Evolutionary conservation across 1,140 invertebrate species (phyloP).

Genomic region (Musca domestica): DNA sequence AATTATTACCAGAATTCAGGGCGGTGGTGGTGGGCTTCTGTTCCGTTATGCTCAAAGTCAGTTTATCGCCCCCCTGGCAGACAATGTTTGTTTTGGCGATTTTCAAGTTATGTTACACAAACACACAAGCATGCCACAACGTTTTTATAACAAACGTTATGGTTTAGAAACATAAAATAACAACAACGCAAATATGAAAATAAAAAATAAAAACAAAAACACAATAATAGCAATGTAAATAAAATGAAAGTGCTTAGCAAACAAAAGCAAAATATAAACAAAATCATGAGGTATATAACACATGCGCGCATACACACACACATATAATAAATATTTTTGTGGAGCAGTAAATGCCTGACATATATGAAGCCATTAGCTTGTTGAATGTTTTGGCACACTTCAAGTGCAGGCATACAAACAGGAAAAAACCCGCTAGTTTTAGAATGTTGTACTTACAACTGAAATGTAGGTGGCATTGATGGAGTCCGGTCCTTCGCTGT

Average conservation of each 20-base stretch:
- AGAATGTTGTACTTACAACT: conserved; percentile 63
- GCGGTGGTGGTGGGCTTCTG: conserved; percentile 40
- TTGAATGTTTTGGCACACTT: neutral
- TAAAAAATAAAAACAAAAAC: conserved; percentile 25
- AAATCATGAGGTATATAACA: neutral
- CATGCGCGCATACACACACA: neutral
- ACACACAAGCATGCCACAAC: neutral
- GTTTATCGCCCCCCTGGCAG: conserved; percentile 68
- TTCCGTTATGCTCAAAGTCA: conserved; percentile 65
- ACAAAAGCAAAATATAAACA: conserved; percentile 5
- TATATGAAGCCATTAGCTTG: conserved; percentile 9
- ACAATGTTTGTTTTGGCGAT: neutral
- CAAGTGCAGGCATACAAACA: neutral
- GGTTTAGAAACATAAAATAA: neutral
- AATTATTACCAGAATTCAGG: conserved; percentile 24
- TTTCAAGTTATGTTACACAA: neutral
- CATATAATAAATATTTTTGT: neutral
- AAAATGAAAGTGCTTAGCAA: conserved; percentile 13
- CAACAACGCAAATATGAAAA: conserved; percentile 10
- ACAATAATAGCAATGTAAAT: conserved; percentile 11
- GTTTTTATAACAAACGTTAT: neutral
- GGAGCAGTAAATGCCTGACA: neutral
- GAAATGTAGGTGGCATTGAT: conserved; percentile 69
- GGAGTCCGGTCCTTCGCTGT: conserved; percentile 50
- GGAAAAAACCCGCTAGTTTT: neutral